A percentile compares a stretch with the other conserved stretches of the same genome.
Evolutionary conservation across 2,797 vertebrate genomes (phyloP).

Genomic region (Anguilla megastoma): DNA sequence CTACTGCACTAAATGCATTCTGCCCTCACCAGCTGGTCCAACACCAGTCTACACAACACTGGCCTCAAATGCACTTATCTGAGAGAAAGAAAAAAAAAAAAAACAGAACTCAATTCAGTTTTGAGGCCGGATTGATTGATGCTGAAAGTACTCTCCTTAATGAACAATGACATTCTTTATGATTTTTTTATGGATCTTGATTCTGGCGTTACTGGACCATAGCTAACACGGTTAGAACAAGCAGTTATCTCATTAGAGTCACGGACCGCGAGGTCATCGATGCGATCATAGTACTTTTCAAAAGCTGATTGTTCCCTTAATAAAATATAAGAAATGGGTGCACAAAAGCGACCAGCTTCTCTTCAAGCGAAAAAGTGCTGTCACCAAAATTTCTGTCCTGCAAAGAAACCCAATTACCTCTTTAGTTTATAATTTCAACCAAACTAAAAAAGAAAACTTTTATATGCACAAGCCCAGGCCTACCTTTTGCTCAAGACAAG

Average conservation of each 20-base stretch:
- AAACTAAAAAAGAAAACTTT: not conserved
- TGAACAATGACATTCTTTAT: not conserved
- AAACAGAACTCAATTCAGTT: not conserved
- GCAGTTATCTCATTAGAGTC: not conserved
- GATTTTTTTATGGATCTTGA: not conserved
- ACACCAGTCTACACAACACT: not conserved
- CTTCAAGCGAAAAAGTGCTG: not conserved
- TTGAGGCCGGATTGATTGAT: not conserved
- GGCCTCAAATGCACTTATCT: not conserved
- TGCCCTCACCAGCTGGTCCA: not conserved
- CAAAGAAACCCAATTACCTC: not conserved
- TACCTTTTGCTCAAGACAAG: not conserved
- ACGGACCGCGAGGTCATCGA: not conserved
- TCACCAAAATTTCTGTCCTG: not conserved
- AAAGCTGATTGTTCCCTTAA: not conserved
- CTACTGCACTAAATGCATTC: not conserved
- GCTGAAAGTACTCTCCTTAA: not conserved
- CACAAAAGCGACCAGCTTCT: not conserved
- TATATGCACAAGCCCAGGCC: not conserved
- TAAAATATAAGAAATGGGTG: not conserved
- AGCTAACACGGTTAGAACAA: not conserved
- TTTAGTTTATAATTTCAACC: too few relatives aligned
- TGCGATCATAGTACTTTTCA: not conserved
- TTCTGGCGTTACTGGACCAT: not conserved
- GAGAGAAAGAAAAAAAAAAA: too few relatives aligned